phyloP scores from a whole-genome alignment of 1,140 invertebrate genomes.

The Dreissena rostriformis region DNA sequence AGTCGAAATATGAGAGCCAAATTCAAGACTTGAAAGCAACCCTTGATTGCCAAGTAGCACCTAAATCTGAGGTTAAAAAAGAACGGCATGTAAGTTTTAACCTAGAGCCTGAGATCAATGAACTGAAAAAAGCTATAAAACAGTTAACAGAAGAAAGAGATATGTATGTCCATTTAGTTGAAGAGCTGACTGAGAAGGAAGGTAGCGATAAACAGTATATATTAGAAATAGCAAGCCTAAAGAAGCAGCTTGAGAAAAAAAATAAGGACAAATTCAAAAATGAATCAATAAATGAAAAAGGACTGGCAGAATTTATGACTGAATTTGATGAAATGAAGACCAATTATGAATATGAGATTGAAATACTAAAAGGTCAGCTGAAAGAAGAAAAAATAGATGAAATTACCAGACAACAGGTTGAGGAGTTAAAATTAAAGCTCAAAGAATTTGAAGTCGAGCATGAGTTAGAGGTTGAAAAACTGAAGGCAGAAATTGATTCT shows the following conservation, averaged over 20 bases:
- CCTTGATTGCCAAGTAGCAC: background rate
- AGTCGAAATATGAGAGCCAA: too few species aligned
- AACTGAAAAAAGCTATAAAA: background rate
- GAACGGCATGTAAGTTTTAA: slow-evolving; percentile 1
- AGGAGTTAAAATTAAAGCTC: slow-evolving; percentile 17
- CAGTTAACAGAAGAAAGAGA: slow-evolving; percentile 4
- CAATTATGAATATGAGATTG: slow-evolving; percentile 11
- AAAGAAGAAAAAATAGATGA: background rate
- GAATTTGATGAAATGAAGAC: slow-evolving; percentile 27
- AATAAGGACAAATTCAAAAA: too few species aligned
- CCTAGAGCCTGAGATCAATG: background rate
- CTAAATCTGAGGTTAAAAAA: background rate
- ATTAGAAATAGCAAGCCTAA: too few species aligned
- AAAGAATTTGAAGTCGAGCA: background rate
- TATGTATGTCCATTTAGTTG: background rate
- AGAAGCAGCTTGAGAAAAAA: too few species aligned
- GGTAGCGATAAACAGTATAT: too few species aligned
- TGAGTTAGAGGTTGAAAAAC: slow-evolving; percentile 3
- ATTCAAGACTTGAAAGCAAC: too few species aligned
- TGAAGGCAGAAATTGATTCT: slow-evolving; percentile 11
- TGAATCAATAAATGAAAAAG: background rate
- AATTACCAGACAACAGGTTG: slow-evolving; percentile 16
- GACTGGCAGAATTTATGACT: slow-evolving; percentile 20
- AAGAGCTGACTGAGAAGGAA: too few species aligned
- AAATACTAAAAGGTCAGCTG: background rate